Evolutionary conservation across 2,888 invertebrate species (phyloP).

Genomic region (Drosophila meridiana): DNA sequence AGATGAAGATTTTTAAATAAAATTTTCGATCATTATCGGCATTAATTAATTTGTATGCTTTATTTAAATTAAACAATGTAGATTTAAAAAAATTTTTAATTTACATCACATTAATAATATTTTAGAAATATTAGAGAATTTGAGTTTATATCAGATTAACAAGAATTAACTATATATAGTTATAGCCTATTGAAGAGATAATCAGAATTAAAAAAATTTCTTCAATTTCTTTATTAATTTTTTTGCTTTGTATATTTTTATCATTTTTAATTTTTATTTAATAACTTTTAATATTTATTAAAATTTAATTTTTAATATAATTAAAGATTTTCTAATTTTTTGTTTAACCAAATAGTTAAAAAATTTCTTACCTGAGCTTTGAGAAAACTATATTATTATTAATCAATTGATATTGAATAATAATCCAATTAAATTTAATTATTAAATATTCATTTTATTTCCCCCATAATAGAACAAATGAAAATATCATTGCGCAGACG

Average conservation of each 20-base stretch:
- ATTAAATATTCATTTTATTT: neutral
- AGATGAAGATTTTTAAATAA: neutral
- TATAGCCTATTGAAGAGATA: no score
- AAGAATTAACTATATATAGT: no score
- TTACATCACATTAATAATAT: no score
- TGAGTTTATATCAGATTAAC: no score
- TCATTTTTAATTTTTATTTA: neutral
- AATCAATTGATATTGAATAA: neutral
- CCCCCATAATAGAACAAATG: slow-evolving; percentile 14
- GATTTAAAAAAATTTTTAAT: no score
- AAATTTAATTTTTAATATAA: no score
- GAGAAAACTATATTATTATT: neutral
- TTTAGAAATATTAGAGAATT: neutral
- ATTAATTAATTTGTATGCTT: neutral
- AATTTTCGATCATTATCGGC: neutral
- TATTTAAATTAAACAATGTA: neutral
- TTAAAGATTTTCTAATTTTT: no score
- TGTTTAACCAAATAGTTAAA: neutral
- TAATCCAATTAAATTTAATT: neutral
- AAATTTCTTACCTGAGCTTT: neutral
- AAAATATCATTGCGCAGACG: slow-evolving; percentile 49
- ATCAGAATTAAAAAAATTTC: no score
- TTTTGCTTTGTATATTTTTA: neutral
- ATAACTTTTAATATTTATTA: neutral
- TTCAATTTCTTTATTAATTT: no score